Evolutionary conservation across 1,140 invertebrate species (phyloP).

Genomic region (Conopomorpha cramerella): DNA sequence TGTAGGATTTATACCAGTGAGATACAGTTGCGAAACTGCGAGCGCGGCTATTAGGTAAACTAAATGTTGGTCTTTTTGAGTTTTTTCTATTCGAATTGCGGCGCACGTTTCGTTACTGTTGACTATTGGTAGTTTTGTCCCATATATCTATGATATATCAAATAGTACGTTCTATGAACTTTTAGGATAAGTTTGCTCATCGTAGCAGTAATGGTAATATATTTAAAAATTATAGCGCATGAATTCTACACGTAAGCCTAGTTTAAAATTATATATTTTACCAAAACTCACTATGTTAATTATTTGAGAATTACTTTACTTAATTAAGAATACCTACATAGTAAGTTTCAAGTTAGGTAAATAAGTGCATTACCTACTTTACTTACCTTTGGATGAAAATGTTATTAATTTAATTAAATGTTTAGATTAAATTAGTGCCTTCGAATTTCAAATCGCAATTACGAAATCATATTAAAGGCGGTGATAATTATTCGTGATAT

Average conservation of each 20-base stretch:
- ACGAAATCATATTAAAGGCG: slow-evolving; percentile 7
- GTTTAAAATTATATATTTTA: slow-evolving; percentile 2
- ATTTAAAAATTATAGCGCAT: slow-evolving; percentile 6
- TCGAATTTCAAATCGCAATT: not conserved
- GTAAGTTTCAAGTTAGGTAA: not conserved
- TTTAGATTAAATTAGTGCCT: not conserved
- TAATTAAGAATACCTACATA: no score
- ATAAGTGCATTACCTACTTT: not conserved
- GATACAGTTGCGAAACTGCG: slow-evolving; percentile 25
- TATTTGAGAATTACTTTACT: no score
- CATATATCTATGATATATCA: slow-evolving; percentile 97
- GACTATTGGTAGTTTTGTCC: slow-evolving; percentile 79
- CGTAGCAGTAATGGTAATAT: no score
- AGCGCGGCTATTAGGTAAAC: slow-evolving; percentile 12
- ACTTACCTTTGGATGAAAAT: not conserved
- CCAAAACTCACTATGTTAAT: no score
- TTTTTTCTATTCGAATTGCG: slow-evolving; percentile 11
- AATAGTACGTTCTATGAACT: slow-evolving; percentile 93
- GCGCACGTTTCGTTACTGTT: slow-evolving; percentile 22
- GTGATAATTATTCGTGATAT: slow-evolving; percentile 14
- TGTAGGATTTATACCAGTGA: slow-evolving; percentile 45
- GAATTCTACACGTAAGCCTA: slow-evolving; percentile 2
- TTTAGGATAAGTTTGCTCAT: slow-evolving; percentile 33
- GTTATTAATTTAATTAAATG: not conserved
- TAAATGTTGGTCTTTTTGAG: no score